phyloP scores from a whole-genome alignment of 2,797 vertebrate species.

The Rallus crepitans region DNA sequence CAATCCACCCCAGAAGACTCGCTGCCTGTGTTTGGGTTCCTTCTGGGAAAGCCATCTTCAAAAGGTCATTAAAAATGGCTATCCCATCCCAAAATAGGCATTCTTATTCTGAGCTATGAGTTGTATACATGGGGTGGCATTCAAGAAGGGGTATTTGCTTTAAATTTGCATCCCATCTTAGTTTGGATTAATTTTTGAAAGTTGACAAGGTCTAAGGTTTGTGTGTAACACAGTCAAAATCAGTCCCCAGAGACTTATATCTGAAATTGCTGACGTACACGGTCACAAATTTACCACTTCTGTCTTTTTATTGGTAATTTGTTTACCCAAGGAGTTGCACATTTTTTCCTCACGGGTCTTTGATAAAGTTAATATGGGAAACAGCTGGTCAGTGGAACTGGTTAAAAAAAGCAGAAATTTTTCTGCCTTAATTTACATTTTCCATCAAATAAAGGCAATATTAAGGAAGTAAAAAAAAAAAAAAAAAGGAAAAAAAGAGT shows the following conservation, averaged over 20 bases:
- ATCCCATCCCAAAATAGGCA: not conserved
- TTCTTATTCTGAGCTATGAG: not conserved
- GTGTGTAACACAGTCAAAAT: not conserved
- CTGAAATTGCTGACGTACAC: not conserved
- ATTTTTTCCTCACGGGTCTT: not conserved
- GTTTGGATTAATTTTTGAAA: not conserved
- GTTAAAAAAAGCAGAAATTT: not conserved
- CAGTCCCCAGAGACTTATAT: not conserved
- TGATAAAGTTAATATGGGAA: conserved; percentile 9
- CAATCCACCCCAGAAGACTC: not conserved
- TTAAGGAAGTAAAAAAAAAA: not conserved
- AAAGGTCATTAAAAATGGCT: not conserved
- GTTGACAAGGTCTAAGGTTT: not conserved
- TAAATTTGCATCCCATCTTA: not conserved
- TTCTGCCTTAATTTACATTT: not conserved
- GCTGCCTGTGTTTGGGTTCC: not conserved
- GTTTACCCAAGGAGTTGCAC: not conserved
- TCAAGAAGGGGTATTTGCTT: not conserved
- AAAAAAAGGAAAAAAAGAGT: not conserved
- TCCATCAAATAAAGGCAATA: not conserved
- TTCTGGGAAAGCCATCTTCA: not conserved
- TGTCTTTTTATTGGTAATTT: not conserved
- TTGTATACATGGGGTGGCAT: fast-evolving
- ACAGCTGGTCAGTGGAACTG: not conserved
- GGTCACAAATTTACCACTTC: not conserved